These are phyloP conservation scores for Artemia sinica DNA, from an alignment of 2,888 invertebrate species.

Conservation along the genomic window DNA sequence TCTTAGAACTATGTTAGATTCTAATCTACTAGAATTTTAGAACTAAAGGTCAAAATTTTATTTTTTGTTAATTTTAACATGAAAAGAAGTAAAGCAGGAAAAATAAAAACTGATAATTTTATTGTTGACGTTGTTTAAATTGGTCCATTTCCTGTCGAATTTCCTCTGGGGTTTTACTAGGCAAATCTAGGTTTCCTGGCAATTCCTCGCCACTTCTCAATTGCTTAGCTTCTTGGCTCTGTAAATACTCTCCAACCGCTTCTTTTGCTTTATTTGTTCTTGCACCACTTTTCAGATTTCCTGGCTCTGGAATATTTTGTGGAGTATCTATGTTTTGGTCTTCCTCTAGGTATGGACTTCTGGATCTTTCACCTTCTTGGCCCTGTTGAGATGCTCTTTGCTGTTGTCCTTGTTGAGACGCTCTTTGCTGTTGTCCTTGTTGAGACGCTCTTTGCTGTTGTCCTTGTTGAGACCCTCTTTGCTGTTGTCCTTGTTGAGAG, in stretches of 20 bases:
- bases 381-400: too few species aligned
- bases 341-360: neutral
- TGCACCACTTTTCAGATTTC: neutral
- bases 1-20: too few species aligned
- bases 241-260: neutral
- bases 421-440: too few species aligned
- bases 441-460: too few species aligned
- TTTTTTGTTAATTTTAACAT: too few species aligned
- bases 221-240: constrained; percentile 11
- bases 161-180: constrained; percentile 5
- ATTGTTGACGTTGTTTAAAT: neutral
- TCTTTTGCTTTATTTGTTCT: neutral
- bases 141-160: neutral
- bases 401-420: too few species aligned
- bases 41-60: too few species aligned
- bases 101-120: too few species aligned
- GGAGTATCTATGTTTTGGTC: neutral
- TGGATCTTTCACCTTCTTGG: neutral
- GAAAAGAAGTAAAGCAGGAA: too few species aligned
- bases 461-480: too few species aligned
- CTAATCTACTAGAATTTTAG: too few species aligned
- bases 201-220: neutral
- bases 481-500: too few species aligned
- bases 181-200: neutral
- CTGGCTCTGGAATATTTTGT: constrained; percentile 8